A percentile compares a stretch with the other conserved stretches of the same genome.
Evolutionary conservation across 2,888 invertebrate genomes (phyloP).

Genomic region (Tenthredo notha): DNA sequence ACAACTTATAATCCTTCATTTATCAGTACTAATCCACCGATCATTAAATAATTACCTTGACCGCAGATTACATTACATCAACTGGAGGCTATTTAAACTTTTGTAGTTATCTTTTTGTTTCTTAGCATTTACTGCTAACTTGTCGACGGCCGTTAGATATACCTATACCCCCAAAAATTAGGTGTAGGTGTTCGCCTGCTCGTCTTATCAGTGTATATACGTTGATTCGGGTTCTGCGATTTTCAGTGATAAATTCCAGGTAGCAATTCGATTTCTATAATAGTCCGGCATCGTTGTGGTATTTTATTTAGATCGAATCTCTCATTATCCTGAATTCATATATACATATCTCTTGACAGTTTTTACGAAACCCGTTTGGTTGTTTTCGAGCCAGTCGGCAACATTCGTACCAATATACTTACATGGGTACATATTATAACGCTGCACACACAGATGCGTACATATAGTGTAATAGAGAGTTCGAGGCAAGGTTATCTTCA

Average conservation of each 20-base stretch:
- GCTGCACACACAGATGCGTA: background rate
- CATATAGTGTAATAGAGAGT: background rate
- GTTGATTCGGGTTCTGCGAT: no score
- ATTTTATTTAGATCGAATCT: background rate
- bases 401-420: background rate
- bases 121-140: background rate
- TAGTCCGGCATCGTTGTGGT: background rate
- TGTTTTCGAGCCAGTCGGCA: background rate
- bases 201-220: no score
- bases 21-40: background rate
- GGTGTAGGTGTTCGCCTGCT: no score
- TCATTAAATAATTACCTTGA: background rate
- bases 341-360: background rate
- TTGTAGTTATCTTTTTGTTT: background rate
- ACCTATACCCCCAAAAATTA: background rate
- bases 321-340: background rate
- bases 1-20: background rate
- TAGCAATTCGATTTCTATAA: background rate
- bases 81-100: background rate
- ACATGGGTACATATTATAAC: background rate
- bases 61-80: background rate
- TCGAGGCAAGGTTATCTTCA: conserved; percentile 21
- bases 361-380: background rate
- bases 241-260: background rate
- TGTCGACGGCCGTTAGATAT: background rate